Evolutionary conservation across 92 coral and sea anemone species (phyloP), one percentile per base, ranked within the genome.

Genomic region (Epizoanthus illoricatus): DNA sequence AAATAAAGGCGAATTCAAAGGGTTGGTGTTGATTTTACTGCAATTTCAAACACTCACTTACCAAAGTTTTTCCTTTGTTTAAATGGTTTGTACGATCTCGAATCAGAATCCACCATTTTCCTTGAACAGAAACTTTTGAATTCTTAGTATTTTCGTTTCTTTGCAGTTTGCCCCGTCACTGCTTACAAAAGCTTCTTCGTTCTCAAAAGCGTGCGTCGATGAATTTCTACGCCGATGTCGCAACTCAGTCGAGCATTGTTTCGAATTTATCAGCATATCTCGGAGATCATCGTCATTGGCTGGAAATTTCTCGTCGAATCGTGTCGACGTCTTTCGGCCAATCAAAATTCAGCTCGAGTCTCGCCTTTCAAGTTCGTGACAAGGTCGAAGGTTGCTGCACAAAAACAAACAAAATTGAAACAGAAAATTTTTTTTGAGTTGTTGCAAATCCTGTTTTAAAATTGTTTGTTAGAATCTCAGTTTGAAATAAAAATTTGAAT

Each of bases 61-160:
- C 99, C 97, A 65, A 97, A 97, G 75, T 93, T 97, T 79, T 97
- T 97, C 71, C 99, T 78, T 39, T 90, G 97, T 85, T 97, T 97
- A 73, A 97, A 97, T 23, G 99, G 99, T 71, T 90, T 97, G 71
- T 86, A 80, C 45, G 92, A 89, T 73, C 87, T 85, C 20, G 86
- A 78, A 43, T 90, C 97, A 54, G 69, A 82, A 33, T 97, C 99
- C 68, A 87, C 88, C 91, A 93, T 93, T 72, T 61, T 86, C 71
- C 20, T 49, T 62, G 56, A 5, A 49, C 70, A 23, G 23, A 62
- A 78, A 41, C 58, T 78, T 3, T 16, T 20, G 33, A 43, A 62
- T 56, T 41, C 11, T 20, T 52, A 43, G 43, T 43, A 11, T n/a
- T 21, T 43, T 41, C 28, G 12, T 36, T 63, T 19, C 71, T 62